phyloP scores from a whole-genome alignment of 2,888 invertebrate genomes.

The Teleiodes luculella region DNA sequence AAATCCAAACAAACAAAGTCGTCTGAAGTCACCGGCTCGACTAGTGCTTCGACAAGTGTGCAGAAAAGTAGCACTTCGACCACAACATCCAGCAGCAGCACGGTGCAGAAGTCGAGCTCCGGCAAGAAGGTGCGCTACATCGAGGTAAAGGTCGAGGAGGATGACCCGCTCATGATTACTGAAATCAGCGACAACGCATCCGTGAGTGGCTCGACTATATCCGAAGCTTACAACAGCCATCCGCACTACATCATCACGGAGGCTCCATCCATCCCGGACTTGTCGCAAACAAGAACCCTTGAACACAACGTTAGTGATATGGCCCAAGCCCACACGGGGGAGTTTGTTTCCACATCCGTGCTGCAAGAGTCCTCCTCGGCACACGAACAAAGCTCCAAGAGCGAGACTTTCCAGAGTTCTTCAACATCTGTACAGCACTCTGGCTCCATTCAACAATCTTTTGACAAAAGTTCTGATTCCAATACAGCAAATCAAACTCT shows the following conservation, averaged over 20 bases:
- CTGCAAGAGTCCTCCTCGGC: conserved; percentile 60
- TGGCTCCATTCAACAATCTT: conserved; percentile 58
- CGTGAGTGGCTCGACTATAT: conserved; percentile 68
- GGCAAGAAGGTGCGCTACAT: conserved; percentile 75
- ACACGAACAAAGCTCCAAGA: conserved; percentile 65
- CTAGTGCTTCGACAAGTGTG: conserved; percentile 63
- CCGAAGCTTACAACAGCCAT: conserved; percentile 73
- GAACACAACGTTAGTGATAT: conserved; percentile 64
- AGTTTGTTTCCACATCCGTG: conserved; percentile 61
- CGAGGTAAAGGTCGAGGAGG: conserved; percentile 75
- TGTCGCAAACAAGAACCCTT: conserved; percentile 61
- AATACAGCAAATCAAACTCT: conserved; percentile 57
- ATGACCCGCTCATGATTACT: conserved; percentile 75
- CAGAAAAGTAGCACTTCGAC: conserved; percentile 66
- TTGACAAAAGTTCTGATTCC: conserved; percentile 61
- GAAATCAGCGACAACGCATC: conserved; percentile 72
- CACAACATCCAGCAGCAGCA: conserved; percentile 62
- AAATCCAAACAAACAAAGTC: conserved; percentile 72
- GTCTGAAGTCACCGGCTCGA: conserved; percentile 60
- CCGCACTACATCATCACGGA: conserved; percentile 76
- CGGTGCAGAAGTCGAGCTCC: conserved; percentile 65
- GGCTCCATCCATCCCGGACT: conserved; percentile 69
- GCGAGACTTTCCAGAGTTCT: conserved; percentile 64
- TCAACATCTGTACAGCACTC: conserved; percentile 62
- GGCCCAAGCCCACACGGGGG: conserved; percentile 64